These are phyloP conservation scores for Sarcophaga carnaria DNA, from an alignment of 2,888 invertebrate genomes.

Conservation along the genomic window DNA sequence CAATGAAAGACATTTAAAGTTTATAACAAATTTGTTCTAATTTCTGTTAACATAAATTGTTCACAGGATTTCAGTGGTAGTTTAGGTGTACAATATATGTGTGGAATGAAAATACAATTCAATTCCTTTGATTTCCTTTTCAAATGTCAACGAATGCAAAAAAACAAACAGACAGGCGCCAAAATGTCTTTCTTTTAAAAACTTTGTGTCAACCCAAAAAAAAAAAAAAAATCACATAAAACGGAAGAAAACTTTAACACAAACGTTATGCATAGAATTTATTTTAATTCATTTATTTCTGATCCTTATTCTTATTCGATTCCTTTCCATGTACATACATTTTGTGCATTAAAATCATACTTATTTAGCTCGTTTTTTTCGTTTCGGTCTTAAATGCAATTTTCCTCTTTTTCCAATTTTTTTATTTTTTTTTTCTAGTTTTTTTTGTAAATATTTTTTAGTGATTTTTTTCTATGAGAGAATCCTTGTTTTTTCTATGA, in stretches of 20 bases:
- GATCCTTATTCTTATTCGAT: neutral
- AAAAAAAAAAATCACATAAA: conserved; percentile 1
- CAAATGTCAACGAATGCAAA: neutral
- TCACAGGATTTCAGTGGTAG: too few species aligned
- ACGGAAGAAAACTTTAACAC: conserved; percentile 4
- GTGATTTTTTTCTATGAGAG: conserved; percentile 8
- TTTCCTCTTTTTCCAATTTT: conserved; percentile 3
- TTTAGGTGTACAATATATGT: too few species aligned
- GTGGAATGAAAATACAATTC: neutral
- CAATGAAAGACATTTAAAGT: too few species aligned
- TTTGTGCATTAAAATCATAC: neutral
- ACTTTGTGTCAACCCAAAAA: neutral
- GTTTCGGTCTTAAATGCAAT: conserved; percentile 32
- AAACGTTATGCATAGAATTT: conserved; percentile 7
- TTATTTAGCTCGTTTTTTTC: neutral
- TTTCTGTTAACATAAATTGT: too few species aligned
- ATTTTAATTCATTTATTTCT: conserved; percentile 14
- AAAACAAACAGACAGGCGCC: conserved; percentile 35
- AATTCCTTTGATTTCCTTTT: neutral
- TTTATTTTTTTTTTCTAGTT: neutral
- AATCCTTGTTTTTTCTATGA: neutral
- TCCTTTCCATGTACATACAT: neutral
- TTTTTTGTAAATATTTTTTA: neutral
- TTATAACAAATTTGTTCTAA: too few species aligned
- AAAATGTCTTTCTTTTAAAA: conserved; percentile 35